Evolutionary conservation across 2,888 invertebrate genomes (phyloP), one percentile per base, ranked within the genome.

Genomic region (Caradrina clavipalpis): DNA sequence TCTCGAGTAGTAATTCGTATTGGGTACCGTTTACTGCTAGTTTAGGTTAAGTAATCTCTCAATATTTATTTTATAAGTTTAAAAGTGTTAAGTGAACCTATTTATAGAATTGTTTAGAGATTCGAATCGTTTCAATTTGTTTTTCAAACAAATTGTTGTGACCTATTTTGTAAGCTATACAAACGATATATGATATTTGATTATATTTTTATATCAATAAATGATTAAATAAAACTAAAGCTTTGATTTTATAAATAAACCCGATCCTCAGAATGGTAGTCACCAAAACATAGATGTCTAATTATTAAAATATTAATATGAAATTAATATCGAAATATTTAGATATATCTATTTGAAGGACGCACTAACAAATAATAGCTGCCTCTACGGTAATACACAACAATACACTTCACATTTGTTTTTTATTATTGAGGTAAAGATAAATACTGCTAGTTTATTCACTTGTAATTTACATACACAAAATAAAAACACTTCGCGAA

Each of bases 1-100:
- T 89, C 89, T 89, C 90, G 70, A 51, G 59, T 73, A 73, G 75
- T 77, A 76, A 78, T 73, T 57, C 63, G 56, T 68, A 63, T 61
- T 61, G 80, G 79, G 47, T 81, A 79, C 75, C 55, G 78, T 77
- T 74, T 84, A 78, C 66, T 69, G 64, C 61, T 73, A 69, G 71
- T 56, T 64, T 73, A 71, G 59, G n/a, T 72, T 79, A 58, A 67
- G 26, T 31, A 61, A 80, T 73, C 73, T 82, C 83, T 57, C 59
- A 56, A 45, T 64, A 68, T 66, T 50, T 74, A 76, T 59, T 65
- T 22, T 7, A 54, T 70, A 59, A 68, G 49, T 65, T 66, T 54
- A 59, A 54, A 22, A 3, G 49, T 42, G 8, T 22, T 76, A 67
- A 47, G 65, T 62, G 17, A 35, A 49, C 4, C 35, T 73, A 56